Evolutionary conservation across 2,888 invertebrate species (phyloP).

Genomic region (Orgyia antiqua): DNA sequence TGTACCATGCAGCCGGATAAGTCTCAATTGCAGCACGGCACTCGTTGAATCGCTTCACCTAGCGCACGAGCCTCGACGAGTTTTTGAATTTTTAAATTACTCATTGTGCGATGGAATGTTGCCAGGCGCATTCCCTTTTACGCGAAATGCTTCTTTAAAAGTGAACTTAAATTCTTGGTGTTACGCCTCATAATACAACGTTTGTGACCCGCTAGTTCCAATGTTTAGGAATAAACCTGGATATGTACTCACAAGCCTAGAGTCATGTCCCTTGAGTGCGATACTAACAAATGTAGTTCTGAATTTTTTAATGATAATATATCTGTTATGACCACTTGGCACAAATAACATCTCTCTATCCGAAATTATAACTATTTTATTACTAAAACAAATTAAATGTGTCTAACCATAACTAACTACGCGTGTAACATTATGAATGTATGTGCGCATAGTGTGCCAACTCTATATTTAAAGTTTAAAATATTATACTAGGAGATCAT

Average conservation of each 20-base stretch:
- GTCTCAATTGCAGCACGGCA: conserved; percentile 69
- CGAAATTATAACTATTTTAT: too few relatives aligned
- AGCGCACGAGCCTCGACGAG: conserved; percentile 69
- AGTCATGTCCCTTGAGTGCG: conserved; percentile 59
- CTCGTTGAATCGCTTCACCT: conserved; percentile 66
- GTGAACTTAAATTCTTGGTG: conserved; percentile 50
- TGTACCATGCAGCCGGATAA: conserved; percentile 42
- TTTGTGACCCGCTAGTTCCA: conserved; percentile 24
- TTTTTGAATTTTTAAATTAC: conserved; percentile 80
- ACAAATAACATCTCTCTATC: too few relatives aligned
- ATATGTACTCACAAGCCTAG: conserved; percentile 60
- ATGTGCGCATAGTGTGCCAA: conserved; percentile 12
- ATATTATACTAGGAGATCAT: conserved; percentile 43
- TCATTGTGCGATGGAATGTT: conserved; percentile 77
- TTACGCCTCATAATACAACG: conserved; percentile 54
- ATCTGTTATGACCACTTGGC: too few relatives aligned
- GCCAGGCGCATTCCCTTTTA: conserved; percentile 48
- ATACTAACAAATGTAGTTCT: conserved; percentile 71
- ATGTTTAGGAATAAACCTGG: conserved; percentile 35
- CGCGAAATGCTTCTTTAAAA: conserved; percentile 41
- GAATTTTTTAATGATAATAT: conserved; percentile 66
- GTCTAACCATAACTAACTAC: conserved; percentile 11
- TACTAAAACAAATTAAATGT: conserved; percentile 21
- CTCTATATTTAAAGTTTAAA: conserved; percentile 25
- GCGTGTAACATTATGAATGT: conserved; percentile 9